Evolutionary conservation across 2,888 invertebrate genomes (phyloP).

Genomic region (Prosopocoilus inquinatus): DNA sequence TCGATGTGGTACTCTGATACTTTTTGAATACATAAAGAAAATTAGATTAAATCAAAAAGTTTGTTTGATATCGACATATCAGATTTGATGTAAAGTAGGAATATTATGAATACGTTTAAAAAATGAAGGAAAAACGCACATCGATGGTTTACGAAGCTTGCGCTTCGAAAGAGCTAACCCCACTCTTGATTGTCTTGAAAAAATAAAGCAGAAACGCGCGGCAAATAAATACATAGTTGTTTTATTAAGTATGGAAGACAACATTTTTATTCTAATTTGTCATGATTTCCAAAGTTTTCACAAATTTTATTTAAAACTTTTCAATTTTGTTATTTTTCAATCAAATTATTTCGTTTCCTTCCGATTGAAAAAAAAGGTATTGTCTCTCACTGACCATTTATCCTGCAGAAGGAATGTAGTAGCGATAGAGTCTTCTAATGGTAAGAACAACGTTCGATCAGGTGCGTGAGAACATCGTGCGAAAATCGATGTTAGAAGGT

Average conservation of each 20-base stretch:
- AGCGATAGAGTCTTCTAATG: conserved; percentile 25
- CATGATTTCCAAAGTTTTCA: background rate
- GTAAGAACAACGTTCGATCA: conserved; percentile 28
- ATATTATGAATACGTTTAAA: too few relatives aligned
- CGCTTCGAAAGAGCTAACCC: too few relatives aligned
- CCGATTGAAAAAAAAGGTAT: background rate
- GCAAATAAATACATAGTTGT: background rate
- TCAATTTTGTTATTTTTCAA: background rate
- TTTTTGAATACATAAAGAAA: too few relatives aligned
- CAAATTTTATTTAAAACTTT: background rate
- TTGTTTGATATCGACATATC: too few relatives aligned
- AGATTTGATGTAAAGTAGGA: too few relatives aligned
- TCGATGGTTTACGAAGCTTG: too few relatives aligned
- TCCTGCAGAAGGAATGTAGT: conserved; percentile 10
- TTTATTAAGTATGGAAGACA: too few relatives aligned
- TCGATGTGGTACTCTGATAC: too few relatives aligned
- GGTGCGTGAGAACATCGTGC: conserved; percentile 31
- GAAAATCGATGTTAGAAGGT: conserved; percentile 28
- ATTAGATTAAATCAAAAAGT: too few relatives aligned
- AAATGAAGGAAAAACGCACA: too few relatives aligned
- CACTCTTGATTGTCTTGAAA: too few relatives aligned
- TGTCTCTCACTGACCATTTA: background rate
- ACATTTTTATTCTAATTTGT: too few relatives aligned
- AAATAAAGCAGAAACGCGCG: background rate
- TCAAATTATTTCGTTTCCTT: background rate